These are phyloP conservation scores for Muscicapa adusta DNA, from an alignment of 2,113 vertebrate genomes.

Conservation along the genomic window DNA sequence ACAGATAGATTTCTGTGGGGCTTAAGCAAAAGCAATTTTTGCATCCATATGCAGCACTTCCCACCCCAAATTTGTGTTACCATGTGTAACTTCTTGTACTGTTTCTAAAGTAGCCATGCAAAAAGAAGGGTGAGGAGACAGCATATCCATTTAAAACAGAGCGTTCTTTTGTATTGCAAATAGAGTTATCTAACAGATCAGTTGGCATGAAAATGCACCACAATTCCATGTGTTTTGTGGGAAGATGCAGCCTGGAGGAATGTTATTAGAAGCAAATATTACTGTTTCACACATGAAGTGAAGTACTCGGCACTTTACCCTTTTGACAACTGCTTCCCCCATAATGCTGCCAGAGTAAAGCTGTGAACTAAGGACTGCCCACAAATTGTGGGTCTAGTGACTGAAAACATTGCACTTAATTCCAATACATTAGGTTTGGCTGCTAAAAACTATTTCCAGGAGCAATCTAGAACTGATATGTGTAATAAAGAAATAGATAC, in stretches of 20 bases:
- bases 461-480: background rate
- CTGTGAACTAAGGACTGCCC: background rate
- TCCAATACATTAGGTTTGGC: background rate
- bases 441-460: background rate
- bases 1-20: background rate
- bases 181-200: background rate
- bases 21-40: background rate
- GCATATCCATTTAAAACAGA: background rate
- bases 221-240: background rate
- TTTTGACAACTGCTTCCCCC: background rate
- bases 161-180: background rate
- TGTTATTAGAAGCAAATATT: background rate
- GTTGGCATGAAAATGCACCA: background rate
- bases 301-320: background rate
- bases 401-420: background rate
- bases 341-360: background rate
- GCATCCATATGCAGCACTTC: background rate
- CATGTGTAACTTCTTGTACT: background rate
- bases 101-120: background rate
- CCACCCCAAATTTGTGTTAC: background rate
- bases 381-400: background rate
- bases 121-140: background rate
- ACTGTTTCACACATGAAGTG: background rate
- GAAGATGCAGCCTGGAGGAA: background rate
- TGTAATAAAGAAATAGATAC: background rate